Base-by-base conservation (phyloP, 2,888 invertebrate genomes). In the Ectemnius continuus region DNA sequence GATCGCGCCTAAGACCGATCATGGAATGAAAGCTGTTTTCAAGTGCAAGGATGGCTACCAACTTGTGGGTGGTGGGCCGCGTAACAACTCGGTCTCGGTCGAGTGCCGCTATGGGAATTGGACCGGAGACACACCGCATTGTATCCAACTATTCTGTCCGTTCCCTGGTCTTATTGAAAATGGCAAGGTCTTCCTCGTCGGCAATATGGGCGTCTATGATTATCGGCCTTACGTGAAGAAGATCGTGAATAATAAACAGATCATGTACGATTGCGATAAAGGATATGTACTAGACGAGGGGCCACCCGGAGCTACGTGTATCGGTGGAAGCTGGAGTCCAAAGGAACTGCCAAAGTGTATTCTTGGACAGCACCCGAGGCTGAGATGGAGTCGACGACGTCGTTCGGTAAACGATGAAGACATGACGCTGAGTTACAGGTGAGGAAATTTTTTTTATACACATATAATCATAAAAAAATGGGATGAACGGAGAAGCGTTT, bases 1-100 rank as follows among this genome's bases (percentile, higher is more conserved):
- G 4, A 95, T 99, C 70, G 99, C 98, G 0, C 98, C 99, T 0
- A 98, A 98, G 88, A 97, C 97, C n/a, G 97, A 97, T 78, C 99
- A 99, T 88, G 98, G 98, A 0, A 97, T 98, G 96, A 95, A 95
- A 87, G 99, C 99, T 0, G 93, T 96, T 36, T 99, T 97, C 90
- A 94, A 96, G 80, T 99, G 99, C 88, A 96, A 97, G 86, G 98
- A 99, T 86, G 99, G 99, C 0, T 99, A 93, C 88, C 94, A 95
- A 74, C 91, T 98, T n/a, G 93, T 94, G 56, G 94, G 94, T 2
- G 90, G 89, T 3, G 97, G 95, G 4, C 94, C 94, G 8, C 86
- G 91, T 67, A 93, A 94, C 57, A 91, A 92, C 60, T 94, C 95
- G 0, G 95, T 95, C 56, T 94, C 97, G 3, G 93, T 95, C 0